Conservation (phyloP, 2,888 invertebrate genomes). For the Formica aserva region DNA sequence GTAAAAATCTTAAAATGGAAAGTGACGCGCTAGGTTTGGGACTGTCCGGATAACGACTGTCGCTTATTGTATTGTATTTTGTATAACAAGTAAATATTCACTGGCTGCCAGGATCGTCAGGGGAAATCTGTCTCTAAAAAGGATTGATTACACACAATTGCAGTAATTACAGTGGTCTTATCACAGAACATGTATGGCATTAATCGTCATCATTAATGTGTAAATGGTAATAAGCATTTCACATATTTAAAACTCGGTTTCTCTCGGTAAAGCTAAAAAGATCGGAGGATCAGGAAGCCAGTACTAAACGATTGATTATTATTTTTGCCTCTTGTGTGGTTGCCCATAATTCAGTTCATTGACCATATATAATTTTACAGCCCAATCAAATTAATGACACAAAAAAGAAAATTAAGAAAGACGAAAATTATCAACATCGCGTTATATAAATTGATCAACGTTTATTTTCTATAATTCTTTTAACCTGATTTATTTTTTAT, state of each 20-base stretch:
- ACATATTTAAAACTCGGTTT: conserved; percentile 77
- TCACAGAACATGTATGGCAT: conserved; percentile 87
- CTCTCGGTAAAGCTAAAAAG: conserved; percentile 82
- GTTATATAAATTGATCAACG: conserved; percentile 84
- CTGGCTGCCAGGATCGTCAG: conserved; percentile 82
- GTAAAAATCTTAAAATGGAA: conserved; percentile 76
- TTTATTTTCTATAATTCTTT: conserved; percentile 81
- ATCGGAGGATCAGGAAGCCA: conserved; percentile 85
- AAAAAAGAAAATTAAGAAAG: conserved; percentile 64
- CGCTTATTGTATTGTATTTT: conserved; percentile 60
- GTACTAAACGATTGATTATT: conserved; percentile 83
- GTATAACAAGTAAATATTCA: conserved; percentile 78
- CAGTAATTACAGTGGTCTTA: conserved; percentile 86
- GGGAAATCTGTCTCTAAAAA: conserved; percentile 63
- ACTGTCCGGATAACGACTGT: conserved; percentile 76
- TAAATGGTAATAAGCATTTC: conserved; percentile 80
- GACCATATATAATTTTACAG: conserved; percentile 63
- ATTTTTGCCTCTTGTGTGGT: conserved; percentile 78
- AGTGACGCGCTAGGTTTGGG: conserved; percentile 75
- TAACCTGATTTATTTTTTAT: conserved; percentile 50
- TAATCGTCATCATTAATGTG: conserved; percentile 84
- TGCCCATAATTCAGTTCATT: conserved; percentile 84
- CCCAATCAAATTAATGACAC: conserved; percentile 80
- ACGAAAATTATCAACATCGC: conserved; percentile 79
- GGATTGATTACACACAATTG: conserved; percentile 81